phyloP scores from a whole-genome alignment of 1,140 invertebrate species.

The Solenopsis invicta region DNA sequence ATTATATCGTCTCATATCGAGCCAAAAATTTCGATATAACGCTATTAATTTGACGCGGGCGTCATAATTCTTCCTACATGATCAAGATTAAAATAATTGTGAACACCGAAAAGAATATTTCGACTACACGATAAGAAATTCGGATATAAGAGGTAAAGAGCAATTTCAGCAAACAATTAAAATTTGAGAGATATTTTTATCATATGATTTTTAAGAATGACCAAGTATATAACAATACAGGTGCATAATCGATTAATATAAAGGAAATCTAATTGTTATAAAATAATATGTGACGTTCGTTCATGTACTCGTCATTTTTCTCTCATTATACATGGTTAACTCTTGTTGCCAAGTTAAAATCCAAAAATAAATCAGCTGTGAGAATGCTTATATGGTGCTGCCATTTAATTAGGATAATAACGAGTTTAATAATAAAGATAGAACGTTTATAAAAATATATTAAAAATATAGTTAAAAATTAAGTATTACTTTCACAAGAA shows the following conservation, averaged over 20 bases:
- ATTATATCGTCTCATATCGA: background rate
- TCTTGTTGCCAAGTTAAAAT: conserved; percentile 1
- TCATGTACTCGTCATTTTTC: background rate
- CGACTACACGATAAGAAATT: background rate
- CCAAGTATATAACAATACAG: background rate
- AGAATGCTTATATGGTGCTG: background rate
- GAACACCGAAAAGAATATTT: background rate
- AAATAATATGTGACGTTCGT: background rate
- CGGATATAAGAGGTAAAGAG: background rate
- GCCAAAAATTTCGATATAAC: conserved; percentile 10
- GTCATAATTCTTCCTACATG: background rate
- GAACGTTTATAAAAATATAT: background rate
- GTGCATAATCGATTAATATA: background rate
- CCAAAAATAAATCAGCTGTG: background rate
- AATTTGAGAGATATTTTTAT: background rate
- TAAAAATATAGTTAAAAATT: conserved; percentile 6
- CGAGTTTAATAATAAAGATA: background rate
- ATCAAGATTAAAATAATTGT: too few relatives aligned
- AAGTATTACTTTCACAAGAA: background rate
- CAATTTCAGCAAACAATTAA: conserved; percentile 3
- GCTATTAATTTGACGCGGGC: background rate
- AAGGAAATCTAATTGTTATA: background rate
- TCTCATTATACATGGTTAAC: background rate
- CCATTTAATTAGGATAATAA: background rate
- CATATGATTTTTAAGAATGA: background rate